phyloP scores from a whole-genome alignment of 2,888 invertebrate genomes.

The Cremastinae sp. region DNA sequence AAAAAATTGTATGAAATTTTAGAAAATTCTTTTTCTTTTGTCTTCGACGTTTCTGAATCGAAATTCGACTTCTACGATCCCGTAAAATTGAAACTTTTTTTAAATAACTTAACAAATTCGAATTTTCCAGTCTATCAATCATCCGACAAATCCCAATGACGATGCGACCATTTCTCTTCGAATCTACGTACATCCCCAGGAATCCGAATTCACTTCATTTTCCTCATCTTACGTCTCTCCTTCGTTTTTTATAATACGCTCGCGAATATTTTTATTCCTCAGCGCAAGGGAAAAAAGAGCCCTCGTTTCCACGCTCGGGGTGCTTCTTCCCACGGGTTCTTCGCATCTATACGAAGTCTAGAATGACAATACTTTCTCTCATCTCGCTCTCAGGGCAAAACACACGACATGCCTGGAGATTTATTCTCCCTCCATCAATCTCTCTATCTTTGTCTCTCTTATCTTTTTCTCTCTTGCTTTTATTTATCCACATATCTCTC shows the following conservation, averaged over 20 bases:
- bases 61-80: too few relatives aligned
- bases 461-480: conserved; percentile 5
- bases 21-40: too few relatives aligned
- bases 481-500: conserved; percentile 16
- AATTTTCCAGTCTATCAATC: too few relatives aligned
- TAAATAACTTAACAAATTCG: too few relatives aligned
- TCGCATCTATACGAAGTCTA: conserved; percentile 5
- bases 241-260: conserved; percentile 7
- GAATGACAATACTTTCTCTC: conserved; percentile 43
- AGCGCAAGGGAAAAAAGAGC: conserved; percentile 52
- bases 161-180: too few relatives aligned
- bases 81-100: too few relatives aligned
- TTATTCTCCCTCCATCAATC: conserved; percentile 49
- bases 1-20: too few relatives aligned
- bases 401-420: conserved; percentile 39
- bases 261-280: neutral
- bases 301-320: conserved; percentile 56
- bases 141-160: too few relatives aligned
- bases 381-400: conserved; percentile 32
- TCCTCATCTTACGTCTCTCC: neutral
- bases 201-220: neutral
- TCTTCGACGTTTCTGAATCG: too few relatives aligned
- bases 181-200: too few relatives aligned
- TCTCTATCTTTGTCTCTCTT: conserved; percentile 30
- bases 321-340: conserved; percentile 59